Conservation (phyloP, 2,113 vertebrate genomes). For the Heliornis fulica region DNA sequence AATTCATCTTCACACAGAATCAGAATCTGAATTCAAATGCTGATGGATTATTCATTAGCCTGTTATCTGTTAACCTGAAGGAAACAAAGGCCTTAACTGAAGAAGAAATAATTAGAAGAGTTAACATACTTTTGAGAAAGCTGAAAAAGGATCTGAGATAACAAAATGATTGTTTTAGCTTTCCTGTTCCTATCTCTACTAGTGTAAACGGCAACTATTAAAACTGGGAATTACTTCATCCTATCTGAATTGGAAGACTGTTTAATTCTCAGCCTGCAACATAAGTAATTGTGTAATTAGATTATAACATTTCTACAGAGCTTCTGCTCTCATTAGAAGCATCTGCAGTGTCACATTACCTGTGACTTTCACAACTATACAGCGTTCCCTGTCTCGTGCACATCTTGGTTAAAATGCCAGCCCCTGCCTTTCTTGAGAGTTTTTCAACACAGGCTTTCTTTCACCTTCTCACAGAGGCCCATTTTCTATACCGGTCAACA, state of each 20-base stretch:
- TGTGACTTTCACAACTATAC: background rate
- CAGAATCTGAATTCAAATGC: background rate
- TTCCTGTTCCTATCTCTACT: background rate
- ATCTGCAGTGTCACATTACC: background rate
- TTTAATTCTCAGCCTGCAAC: background rate
- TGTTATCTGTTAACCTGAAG: background rate
- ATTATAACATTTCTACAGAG: background rate
- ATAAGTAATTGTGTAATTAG: background rate
- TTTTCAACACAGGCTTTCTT: background rate
- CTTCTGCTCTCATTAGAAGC: background rate
- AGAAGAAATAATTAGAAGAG: background rate
- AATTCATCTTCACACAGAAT: background rate
- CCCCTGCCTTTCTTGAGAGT: background rate
- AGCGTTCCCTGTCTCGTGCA: background rate
- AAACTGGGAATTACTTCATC: background rate
- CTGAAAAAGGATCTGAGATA: background rate
- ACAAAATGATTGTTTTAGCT: background rate
- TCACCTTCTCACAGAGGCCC: too few relatives aligned
- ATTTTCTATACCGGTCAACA: background rate
- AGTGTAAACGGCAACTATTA: background rate
- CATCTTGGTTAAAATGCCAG: background rate
- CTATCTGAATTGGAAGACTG: background rate
- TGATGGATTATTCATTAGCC: background rate
- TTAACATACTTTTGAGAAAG: background rate
- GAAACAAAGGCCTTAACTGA: background rate